Base-by-base conservation (phyloP, 1,140 invertebrate species). In the Monochamus saltuarius region DNA sequence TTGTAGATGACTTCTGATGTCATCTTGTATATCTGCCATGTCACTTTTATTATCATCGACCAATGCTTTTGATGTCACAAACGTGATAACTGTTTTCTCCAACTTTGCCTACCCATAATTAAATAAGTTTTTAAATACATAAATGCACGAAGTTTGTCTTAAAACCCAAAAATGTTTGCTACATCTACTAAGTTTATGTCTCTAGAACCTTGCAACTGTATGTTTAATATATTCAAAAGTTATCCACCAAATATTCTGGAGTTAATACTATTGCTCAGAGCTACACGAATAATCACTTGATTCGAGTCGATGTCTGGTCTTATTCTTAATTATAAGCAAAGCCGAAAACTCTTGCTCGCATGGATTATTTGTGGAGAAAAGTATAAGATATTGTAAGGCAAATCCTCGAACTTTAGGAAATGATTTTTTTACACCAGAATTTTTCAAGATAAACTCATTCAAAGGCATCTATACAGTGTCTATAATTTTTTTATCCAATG, bases 281-380 rank as follows among this genome's bases (percentile, higher is more conserved):
- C 52, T 61, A 55, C 42, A 38, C 51, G 51, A 38, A 39, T 61
- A 36, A 49, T 38, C 45, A 37, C 45, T 49, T 56, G 39, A 22
- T n/a, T 47, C 39, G 34, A 61, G 39, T 6, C 59, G 29, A 49
- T 61, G 55, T 37, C 38, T 61, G 1, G 16, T 6, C 22, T 34
- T 49, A 4, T 49, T 56, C 40, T 39, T 50, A 8, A 56, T 61
- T 14, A 57, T 6, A 17, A 49, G 13, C 19, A 56, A 45, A 50
- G 60, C 16, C 10, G 60, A 62, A 45, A 57, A 62, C 29, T 22
- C 47, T 39, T 62, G 60, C 36, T 56, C 60, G 37, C 42, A 61
- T 47, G 47, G 39, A 40, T 56, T 34, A 38, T 43, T 61, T 1
- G 52, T 50, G 19, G 59, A 56, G 34, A 61, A 61, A 47, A 0